Evolutionary conservation across 2,797 vertebrate species (phyloP).

Genomic region (Platalea minor): DNA sequence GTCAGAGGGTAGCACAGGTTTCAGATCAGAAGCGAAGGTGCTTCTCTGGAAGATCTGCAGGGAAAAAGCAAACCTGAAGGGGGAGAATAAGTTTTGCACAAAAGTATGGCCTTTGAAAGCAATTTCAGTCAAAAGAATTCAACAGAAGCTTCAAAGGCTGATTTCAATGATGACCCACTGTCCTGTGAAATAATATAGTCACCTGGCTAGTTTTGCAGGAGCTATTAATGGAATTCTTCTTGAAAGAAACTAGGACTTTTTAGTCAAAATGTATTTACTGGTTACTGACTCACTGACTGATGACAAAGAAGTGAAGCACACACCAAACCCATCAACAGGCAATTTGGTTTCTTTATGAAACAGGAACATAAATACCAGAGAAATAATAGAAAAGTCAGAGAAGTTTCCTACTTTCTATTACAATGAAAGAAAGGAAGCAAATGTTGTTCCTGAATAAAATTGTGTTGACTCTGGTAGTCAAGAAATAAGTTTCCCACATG

Average conservation of each 20-base stretch:
- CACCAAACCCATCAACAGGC: background rate
- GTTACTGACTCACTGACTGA: background rate
- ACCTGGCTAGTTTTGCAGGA: background rate
- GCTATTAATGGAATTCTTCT: background rate
- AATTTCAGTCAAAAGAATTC: background rate
- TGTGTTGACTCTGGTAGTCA: background rate
- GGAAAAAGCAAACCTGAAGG: background rate
- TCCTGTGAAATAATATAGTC: background rate
- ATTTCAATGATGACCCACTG: background rate
- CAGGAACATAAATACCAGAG: background rate
- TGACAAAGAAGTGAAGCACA: background rate
- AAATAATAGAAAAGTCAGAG: background rate
- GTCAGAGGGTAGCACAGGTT: background rate
- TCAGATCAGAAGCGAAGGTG: background rate
- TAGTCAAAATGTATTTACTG: background rate
- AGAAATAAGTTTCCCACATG: background rate
- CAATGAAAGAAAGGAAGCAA: background rate
- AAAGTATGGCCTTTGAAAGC: background rate
- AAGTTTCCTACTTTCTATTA: background rate
- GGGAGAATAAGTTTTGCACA: background rate
- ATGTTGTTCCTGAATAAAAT: background rate
- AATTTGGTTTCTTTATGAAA: background rate
- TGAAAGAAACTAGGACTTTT: background rate
- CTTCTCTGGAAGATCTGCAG: background rate
- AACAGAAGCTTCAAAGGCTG: background rate